Base-by-base conservation (phyloP, 2,797 vertebrate species). In the Novumbra hubbsi region DNA sequence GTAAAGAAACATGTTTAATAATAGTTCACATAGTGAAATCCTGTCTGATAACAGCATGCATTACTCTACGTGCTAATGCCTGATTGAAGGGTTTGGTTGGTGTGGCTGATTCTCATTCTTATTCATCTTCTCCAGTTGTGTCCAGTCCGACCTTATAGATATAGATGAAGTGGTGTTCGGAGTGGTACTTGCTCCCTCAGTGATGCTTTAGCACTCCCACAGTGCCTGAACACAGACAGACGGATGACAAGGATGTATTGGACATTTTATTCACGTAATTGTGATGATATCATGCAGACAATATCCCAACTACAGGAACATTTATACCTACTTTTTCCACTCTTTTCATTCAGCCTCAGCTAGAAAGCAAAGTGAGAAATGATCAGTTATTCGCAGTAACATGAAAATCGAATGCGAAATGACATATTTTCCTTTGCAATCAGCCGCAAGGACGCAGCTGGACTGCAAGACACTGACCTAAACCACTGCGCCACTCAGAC, bases 41-140 rank as follows among this genome's bases (percentile, higher is more conserved):
- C 88, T 87, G 88, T 89, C 88, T 75, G 87, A 85, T 88, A 86
- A 92, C 87, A 92, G 93, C 93, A 94, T 93, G 93, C 93, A 92
- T 91, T 91, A 89, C 83, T 92, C 90, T 91, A 78, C 84, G 91
- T 90, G 89, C 88, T 90, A 91, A 92, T 88, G 91, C 88, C 88
- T 27, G 55, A 60, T 60, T 24, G 55, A 83, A 87, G 82, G 80
- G 72, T 67, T 60, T 60, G 70, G 74, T 79, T 79, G 82, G 73
- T 83, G 85, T 79, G 76, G 80, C 82, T 82, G 87, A 85, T 80
- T 85, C 86, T 80, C 55, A 60, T 60, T 60, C 12, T 9, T 9
- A 24, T 60, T 60, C 55, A 2, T 27, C 55, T 60, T 60, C 82
- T 81, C 87, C 85, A 82, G 75, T 76, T 80, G 87, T 83, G 84